Evolutionary conservation across 2,113 vertebrate species (phyloP).

Genomic region (Proteles cristata): DNA sequence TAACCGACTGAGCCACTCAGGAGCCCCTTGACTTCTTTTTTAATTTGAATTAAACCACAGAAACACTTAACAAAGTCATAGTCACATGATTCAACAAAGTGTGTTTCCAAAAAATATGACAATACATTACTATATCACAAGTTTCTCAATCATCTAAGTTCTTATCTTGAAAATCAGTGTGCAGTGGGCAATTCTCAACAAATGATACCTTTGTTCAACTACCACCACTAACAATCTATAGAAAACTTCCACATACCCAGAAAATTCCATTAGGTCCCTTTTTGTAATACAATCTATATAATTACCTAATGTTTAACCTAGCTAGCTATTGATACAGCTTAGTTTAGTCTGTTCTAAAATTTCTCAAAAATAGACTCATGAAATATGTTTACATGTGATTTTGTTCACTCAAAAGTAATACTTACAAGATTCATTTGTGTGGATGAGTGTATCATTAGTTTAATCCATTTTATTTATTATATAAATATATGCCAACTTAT

Average conservation of each 20-base stretch:
- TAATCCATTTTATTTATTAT: not conserved
- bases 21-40: not conserved
- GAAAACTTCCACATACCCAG: not conserved
- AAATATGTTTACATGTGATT: fast-evolving
- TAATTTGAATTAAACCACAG: not conserved
- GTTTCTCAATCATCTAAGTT: not conserved
- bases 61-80: not conserved
- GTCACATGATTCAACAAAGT: not conserved
- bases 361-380: not conserved
- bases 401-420: not conserved
- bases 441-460: not conserved
- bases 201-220: not conserved
- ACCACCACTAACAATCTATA: not conserved
- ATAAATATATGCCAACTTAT: not conserved
- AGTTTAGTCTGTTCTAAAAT: not conserved
- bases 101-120: not conserved
- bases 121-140: not conserved
- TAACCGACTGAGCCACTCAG: too few species aligned
- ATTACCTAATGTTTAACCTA: not conserved
- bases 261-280: not conserved
- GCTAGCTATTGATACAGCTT: not conserved
- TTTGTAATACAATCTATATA: not conserved
- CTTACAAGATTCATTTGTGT: not conserved
- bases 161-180: not conserved
- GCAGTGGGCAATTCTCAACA: not conserved